Percentiles rank a stretch among this genome's conserved stretches.
Evolutionary conservation across 2,113 vertebrate genomes (phyloP).

Genomic region (Columba janthina): DNA sequence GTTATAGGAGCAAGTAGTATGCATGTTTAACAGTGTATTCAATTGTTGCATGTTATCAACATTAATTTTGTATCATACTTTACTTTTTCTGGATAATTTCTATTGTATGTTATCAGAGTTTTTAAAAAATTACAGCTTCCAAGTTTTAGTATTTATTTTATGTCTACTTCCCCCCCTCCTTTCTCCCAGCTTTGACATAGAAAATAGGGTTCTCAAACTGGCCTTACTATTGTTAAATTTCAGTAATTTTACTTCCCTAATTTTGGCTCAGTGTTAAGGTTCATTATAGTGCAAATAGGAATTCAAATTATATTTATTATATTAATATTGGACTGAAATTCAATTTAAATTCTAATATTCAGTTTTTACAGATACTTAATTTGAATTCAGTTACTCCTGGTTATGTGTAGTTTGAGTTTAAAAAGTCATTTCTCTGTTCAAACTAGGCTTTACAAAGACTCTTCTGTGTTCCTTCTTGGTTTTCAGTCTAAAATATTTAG

Average conservation of each 20-base stretch:
- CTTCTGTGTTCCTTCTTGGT: not conserved
- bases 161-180: fast-evolving
- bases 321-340: not conserved
- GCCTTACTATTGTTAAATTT: not conserved
- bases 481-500: not conserved
- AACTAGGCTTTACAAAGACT: not conserved
- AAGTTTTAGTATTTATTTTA: not conserved
- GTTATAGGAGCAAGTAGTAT: not conserved
- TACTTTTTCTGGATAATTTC: not conserved
- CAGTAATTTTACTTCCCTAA: not conserved
- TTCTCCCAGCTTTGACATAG: not conserved
- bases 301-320: not conserved
- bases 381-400: not conserved
- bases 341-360: not conserved
- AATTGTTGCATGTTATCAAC: not conserved
- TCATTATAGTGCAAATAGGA: not conserved
- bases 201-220: not conserved
- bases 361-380: not conserved
- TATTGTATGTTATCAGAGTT: not conserved
- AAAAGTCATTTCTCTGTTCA: not conserved
- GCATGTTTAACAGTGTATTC: not conserved
- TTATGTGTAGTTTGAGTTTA: not conserved
- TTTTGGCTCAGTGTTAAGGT: not conserved
- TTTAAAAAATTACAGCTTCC: not conserved
- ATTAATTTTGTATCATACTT: not conserved